phyloP scores from a whole-genome alignment of 2,113 vertebrate genomes.

The Tenrec ecaudatus region DNA sequence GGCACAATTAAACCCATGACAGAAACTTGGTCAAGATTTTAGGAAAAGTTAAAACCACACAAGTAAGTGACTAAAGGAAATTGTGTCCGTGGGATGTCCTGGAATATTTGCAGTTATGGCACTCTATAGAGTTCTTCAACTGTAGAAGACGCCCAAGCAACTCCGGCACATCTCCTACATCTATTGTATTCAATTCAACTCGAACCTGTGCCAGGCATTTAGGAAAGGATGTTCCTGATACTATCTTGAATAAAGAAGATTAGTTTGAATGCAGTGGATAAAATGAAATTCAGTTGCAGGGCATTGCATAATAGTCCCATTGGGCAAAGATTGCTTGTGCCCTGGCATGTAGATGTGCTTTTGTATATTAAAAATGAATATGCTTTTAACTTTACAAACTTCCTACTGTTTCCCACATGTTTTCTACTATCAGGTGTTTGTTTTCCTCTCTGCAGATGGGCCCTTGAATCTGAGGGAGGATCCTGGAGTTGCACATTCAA shows the following conservation, averaged over 20 bases:
- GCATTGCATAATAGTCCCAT: slow-evolving; percentile 28
- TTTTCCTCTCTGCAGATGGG: slow-evolving; percentile 32
- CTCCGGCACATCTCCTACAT: neutral
- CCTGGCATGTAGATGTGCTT: slow-evolving; percentile 33
- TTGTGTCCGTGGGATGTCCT: neutral
- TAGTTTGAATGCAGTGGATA: slow-evolving; percentile 8
- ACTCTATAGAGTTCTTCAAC: neutral
- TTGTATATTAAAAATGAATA: slow-evolving; percentile 69
- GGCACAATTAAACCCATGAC: too few relatives aligned
- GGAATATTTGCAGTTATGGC: neutral
- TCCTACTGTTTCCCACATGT: slow-evolving; percentile 52
- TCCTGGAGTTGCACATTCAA: slow-evolving; percentile 60
- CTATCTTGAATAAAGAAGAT: slow-evolving; percentile 16
- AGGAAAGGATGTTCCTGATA: neutral
- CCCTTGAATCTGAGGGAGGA: slow-evolving; percentile 58
- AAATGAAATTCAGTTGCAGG: slow-evolving; percentile 58
- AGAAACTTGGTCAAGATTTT: neutral
- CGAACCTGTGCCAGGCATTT: neutral
- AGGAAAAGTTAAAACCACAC: slow-evolving; percentile 35
- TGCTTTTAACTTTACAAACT: slow-evolving; percentile 68
- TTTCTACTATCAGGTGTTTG: slow-evolving; percentile 45
- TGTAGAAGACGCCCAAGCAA: neutral
- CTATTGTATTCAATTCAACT: neutral
- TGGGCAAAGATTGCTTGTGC: neutral
- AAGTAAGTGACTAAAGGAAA: neutral